Conservation (phyloP, 2,797 vertebrate genomes). For the Pagetopsis macropterus region DNA sequence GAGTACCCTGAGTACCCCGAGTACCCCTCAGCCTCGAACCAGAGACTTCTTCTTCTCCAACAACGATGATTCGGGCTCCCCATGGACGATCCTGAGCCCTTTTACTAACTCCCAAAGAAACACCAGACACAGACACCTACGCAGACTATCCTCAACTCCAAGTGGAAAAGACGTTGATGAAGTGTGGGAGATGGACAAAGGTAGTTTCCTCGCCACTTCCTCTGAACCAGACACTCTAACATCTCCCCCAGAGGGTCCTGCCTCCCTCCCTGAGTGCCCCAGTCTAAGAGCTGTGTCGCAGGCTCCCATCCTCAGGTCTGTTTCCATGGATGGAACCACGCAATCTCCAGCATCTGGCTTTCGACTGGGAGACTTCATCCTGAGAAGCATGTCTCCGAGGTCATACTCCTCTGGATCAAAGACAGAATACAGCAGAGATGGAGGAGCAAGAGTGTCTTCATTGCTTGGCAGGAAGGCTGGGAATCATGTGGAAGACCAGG, state of each 20-base stretch:
- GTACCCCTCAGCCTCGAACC: conserved; percentile 61
- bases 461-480: not conserved
- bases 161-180: conserved; percentile 53
- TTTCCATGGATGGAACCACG: conserved; percentile 64
- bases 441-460: not conserved
- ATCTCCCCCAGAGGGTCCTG: conserved; percentile 22
- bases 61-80: conserved; percentile 70
- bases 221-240: not conserved
- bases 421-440: conserved; percentile 28
- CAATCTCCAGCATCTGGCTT: conserved; percentile 50
- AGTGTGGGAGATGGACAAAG: conserved; percentile 60
- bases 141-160: conserved; percentile 30
- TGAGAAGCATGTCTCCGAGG: conserved; percentile 57
- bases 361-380: conserved; percentile 74
- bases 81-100: conserved; percentile 84
- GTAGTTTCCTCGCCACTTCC: not conserved
- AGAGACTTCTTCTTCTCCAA: conserved; percentile 72
- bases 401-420: conserved; percentile 59
- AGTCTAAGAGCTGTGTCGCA: conserved; percentile 32
- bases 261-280: conserved; percentile 57
- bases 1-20: conserved; percentile 4
- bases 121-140: conserved; percentile 9
- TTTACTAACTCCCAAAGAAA: conserved; percentile 38
- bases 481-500: conserved; percentile 40
- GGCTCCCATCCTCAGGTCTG: conserved; percentile 53